Conservation (phyloP, 2,113 vertebrate species). For the Benitochromis conjunctus region DNA sequence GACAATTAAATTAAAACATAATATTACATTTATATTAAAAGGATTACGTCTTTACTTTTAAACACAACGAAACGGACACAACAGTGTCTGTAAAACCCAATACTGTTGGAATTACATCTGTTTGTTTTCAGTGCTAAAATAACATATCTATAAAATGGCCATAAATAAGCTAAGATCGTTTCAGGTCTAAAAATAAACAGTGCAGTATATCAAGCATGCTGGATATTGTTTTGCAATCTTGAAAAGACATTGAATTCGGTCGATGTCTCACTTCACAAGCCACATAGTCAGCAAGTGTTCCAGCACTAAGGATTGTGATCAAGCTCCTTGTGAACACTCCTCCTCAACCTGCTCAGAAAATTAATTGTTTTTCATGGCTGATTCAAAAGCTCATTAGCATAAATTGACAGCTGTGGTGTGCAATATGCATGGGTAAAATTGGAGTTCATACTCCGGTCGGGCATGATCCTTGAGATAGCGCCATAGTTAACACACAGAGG, state of each 20-base stretch:
- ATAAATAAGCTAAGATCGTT: neutral
- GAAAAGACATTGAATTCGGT: conserved; percentile 35
- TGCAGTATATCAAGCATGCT: conserved; percentile 9
- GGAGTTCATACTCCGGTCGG: conserved; percentile 48
- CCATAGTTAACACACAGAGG: conserved; percentile 55
- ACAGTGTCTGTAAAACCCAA: neutral
- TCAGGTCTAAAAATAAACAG: neutral
- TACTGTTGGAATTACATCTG: neutral
- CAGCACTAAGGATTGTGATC: conserved; percentile 46
- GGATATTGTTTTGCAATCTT: conserved; percentile 23
- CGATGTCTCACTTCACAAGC: conserved; percentile 23
- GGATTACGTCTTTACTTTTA: neutral
- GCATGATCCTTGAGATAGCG: conserved; percentile 29
- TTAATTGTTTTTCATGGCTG: conserved; percentile 64
- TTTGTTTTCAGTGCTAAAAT: neutral
- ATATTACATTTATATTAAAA: neutral
- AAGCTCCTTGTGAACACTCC: conserved; percentile 54
- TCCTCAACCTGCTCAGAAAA: conserved; percentile 61
- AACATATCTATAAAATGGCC: neutral
- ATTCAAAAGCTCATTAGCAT: conserved; percentile 63
- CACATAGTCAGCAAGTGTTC: conserved; percentile 50
- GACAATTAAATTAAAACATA: neutral
- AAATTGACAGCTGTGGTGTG: conserved; percentile 56
- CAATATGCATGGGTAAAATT: conserved; percentile 47
- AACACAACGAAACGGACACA: neutral